Evolutionary conservation across 1,140 invertebrate genomes (phyloP), one percentile per base, ranked within the genome.

Genomic region (Scaptodrosophila lebanonensis): DNA sequence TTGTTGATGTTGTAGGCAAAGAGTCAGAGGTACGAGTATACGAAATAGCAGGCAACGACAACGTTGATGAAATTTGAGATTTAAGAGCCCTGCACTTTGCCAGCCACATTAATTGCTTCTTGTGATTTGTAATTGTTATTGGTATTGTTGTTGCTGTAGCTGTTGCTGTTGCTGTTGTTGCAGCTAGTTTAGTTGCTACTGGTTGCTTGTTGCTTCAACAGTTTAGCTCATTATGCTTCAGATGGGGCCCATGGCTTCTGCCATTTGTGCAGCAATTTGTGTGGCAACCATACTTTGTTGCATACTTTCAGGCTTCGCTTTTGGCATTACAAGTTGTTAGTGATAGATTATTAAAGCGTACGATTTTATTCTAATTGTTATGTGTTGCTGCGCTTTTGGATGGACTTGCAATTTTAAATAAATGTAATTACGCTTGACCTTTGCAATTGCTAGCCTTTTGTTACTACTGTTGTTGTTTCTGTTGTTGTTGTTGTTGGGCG

Each of bases 321-420:
- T 20, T 42, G 16, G 25, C 52, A 15, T 40, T 49, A 18, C 16
- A 54, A 35, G 17, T n/a, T n/a, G n/a, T n/a, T n/a, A n/a, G n/a
- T n/a, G n/a, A n/a, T n/a, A n/a, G n/a, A n/a, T n/a, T n/a, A n/a
- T n/a, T n/a, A n/a, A n/a, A n/a, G n/a, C n/a, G n/a, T n/a, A n/a
- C n/a, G n/a, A 27, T 39, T 32, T n/a, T 13, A 16, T 38, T 29
- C 7, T n/a, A 20, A 42, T 30, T 36, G 11, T 13, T 65, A 29
- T 49, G n/a, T n/a, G 8, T 45, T 20, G 16, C 15, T 11, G 30
- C 5, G 51, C 51, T 50, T 18, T 73, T 77, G 75, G 73, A 79
- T 79, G 73, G 73, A 77, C 45, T 77, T 68, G 15, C 79, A 61
- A 68, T 64, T 60, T 60, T 64, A 72, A 58, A 64, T 71, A 53